Percentiles rank a stretch among this genome's conserved stretches.
Conservation (phyloP, 2,113 vertebrate species). For the Zosterops borbonicus region DNA sequence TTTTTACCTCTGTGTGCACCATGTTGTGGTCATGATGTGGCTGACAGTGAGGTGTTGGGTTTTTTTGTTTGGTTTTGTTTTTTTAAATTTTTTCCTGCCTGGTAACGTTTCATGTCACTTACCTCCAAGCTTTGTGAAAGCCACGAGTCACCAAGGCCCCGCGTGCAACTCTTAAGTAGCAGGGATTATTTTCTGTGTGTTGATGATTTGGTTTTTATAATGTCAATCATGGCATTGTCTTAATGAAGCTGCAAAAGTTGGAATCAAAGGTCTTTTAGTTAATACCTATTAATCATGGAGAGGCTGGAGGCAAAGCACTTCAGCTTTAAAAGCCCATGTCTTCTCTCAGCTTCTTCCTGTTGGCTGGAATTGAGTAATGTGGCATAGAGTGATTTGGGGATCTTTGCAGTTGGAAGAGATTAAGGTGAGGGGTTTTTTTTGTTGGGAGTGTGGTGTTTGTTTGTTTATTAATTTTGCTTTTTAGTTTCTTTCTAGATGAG, state of each 20-base stretch:
- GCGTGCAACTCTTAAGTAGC: background rate
- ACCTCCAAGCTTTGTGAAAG: background rate
- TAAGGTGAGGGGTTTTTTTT: background rate
- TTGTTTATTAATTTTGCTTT: background rate
- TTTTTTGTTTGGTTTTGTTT: no score
- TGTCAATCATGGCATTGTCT: background rate
- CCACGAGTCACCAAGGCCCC: background rate
- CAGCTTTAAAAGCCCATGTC: background rate
- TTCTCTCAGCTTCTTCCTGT: background rate
- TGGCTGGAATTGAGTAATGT: background rate
- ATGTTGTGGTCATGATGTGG: fast-evolving
- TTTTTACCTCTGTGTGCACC: fast-evolving
- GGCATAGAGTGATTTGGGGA: background rate
- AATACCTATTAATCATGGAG: background rate
- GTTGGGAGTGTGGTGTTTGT: fast-evolving
- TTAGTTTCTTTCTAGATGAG: background rate
- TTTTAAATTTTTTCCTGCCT: background rate
- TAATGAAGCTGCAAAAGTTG: background rate
- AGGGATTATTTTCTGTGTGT: background rate
- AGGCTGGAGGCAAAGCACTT: constrained; percentile 11
- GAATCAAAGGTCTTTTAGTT: background rate
- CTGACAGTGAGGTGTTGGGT: background rate
- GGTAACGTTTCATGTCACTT: background rate
- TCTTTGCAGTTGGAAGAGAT: background rate
- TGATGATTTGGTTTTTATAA: background rate